These are phyloP conservation scores for Bombyx mandarina DNA, from an alignment of 1,140 invertebrate genomes.

Conservation along the genomic window DNA sequence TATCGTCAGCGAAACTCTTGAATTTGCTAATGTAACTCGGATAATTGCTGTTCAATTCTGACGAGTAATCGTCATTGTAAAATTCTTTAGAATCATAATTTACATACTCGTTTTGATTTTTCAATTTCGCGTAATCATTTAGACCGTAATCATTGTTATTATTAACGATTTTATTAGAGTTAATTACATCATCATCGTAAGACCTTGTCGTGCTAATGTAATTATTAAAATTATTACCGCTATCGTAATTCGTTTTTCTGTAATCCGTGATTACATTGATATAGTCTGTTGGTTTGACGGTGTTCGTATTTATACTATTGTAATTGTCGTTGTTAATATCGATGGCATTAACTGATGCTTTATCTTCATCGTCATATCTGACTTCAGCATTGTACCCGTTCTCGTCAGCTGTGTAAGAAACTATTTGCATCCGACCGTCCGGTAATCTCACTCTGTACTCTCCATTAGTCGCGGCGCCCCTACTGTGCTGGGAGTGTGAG, in stretches of 20 bases:
- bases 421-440: conserved; percentile 79
- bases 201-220: conserved; percentile 12
- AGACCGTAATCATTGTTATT: conserved; percentile 10
- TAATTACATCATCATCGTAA: conserved; percentile 13
- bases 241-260: no score
- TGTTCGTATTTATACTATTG: no score
- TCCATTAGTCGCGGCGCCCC: conserved; percentile 71
- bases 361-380: conserved; percentile 59
- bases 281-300: no score
- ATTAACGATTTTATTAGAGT: conserved; percentile 5
- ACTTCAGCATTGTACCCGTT: conserved; percentile 72
- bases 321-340: conserved; percentile 7
- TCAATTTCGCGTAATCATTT: conserved; percentile 15
- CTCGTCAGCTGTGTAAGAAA: conserved; percentile 72
- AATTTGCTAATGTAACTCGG: conserved; percentile 34
- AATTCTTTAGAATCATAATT: conserved; percentile 48
- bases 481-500: conserved; percentile 70
- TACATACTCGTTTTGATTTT: conserved; percentile 20
- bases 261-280: no score
- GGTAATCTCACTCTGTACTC: conserved; percentile 83
- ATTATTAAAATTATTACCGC: not conserved
- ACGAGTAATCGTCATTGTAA: conserved; percentile 41
- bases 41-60: conserved; percentile 38
- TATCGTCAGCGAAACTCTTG: conserved; percentile 9
- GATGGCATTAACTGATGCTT: conserved; percentile 6